Base-by-base conservation (phyloP, 1,140 invertebrate species). In the Dufourea novaeangliae region DNA sequence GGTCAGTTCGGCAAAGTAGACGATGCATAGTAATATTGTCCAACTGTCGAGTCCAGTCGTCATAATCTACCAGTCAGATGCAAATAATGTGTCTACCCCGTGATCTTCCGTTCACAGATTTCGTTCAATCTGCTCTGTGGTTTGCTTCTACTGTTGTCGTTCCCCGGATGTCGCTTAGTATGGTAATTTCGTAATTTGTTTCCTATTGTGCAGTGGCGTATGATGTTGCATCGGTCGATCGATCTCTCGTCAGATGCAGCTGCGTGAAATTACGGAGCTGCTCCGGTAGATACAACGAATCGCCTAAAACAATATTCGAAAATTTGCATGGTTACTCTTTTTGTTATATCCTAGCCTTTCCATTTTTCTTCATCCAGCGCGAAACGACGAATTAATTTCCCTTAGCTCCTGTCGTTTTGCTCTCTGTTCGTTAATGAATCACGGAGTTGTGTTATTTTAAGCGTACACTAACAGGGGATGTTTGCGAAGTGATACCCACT, bases 161-260 rank as follows among this genome's bases (percentile, higher is more conserved):
- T n/a, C 63, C 76, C 79, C 77, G 80, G 79, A 87, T 87, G 87
- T 84, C 87, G 87, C 83, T 88, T 87, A 88, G 87, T 88, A 88
- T 88, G 87, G 80, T 87, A 88, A 88, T 88, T 88, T 87, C 83
- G 86, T 88, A 88, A 88, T 87, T 88, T 88, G 86, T 87, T 87
- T 85, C 86, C 87, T 86, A 87, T 88, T 88, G 87, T 87, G 80
- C 80, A 80, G 62, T 56, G 74, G 72, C 83, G 61, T 87, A 84
- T 87, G 86, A 87, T 87, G 86, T 86, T 77, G 62, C 78, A 81
- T 70, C 78, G 76, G 59, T 79, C 83, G 81, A 87, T 87, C 87
- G 77, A 86, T 87, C 84, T 79, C 79, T 79, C 82, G 77, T 87
- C 74, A 84, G 71, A 85, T 80, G 77, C 80, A 82, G 57, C 78